phyloP scores from a whole-genome alignment of 2,888 invertebrate species.

The Tetranychus piercei region DNA sequence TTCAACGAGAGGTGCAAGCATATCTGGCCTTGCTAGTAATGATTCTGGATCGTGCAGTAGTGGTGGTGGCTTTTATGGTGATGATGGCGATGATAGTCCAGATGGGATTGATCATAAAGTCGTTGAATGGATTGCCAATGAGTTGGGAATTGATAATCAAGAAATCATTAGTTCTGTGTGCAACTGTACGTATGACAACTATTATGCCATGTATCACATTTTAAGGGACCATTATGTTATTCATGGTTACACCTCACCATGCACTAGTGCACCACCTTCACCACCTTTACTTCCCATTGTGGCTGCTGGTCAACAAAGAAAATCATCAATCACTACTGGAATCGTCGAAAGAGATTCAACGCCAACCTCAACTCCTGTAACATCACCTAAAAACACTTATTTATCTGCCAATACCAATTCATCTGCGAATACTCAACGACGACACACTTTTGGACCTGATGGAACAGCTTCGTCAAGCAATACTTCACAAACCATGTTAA shows the following conservation, averaged over 20 bases:
- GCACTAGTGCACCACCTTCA: slow-evolving; percentile 28
- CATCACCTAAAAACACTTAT: slow-evolving; percentile 1
- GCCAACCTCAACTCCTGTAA: slow-evolving; percentile 5
- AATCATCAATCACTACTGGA: slow-evolving; percentile 38
- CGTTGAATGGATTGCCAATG: slow-evolving; percentile 18
- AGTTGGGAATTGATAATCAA: slow-evolving; percentile 15
- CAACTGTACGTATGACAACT: slow-evolving; percentile 69
- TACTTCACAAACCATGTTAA: slow-evolving; percentile 17
- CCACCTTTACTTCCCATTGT: slow-evolving; percentile 27
- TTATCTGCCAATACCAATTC: slow-evolving; percentile 1
- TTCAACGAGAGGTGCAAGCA: neutral
- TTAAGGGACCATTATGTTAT: slow-evolving; percentile 45
- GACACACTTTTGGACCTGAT: slow-evolving; percentile 22
- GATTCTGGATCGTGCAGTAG: neutral
- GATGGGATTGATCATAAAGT: slow-evolving; percentile 14
- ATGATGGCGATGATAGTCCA: neutral
- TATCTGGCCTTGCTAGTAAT: neutral
- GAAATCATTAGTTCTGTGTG: slow-evolving; percentile 43
- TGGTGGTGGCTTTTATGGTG: too few relatives aligned
- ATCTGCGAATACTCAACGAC: slow-evolving; percentile 12
- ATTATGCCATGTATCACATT: slow-evolving; percentile 80
- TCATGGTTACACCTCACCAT: slow-evolving; percentile 19
- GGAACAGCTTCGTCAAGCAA: neutral
- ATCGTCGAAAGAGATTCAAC: slow-evolving; percentile 30
- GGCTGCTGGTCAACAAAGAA: slow-evolving; percentile 33